Conservation (phyloP, 2,113 vertebrate genomes). For the Bombycilla garrulus region DNA sequence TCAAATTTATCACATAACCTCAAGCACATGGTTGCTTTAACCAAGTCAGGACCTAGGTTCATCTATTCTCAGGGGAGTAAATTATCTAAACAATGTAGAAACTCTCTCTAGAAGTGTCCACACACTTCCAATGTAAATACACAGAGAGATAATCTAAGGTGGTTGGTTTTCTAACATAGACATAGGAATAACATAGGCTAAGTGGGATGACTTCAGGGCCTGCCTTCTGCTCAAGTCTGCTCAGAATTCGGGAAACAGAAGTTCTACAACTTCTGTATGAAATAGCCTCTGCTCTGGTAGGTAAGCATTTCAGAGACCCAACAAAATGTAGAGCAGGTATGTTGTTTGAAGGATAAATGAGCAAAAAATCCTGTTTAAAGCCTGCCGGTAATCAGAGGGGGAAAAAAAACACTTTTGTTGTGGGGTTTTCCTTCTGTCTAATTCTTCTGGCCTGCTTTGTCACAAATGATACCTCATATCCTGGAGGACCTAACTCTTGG, state of each 20-base stretch:
- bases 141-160: background rate
- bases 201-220: background rate
- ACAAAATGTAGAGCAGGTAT: background rate
- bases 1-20: background rate
- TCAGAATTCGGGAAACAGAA: background rate
- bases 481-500: background rate
- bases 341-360: background rate
- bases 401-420: background rate
- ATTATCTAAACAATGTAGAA: background rate
- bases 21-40: background rate
- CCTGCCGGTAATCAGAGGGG: fast-evolving
- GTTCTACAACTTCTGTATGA: background rate
- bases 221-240: background rate
- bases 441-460: background rate
- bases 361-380: background rate
- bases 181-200: background rate
- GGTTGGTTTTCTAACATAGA: background rate
- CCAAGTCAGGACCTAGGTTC: background rate
- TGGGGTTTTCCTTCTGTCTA: background rate
- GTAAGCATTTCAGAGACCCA: background rate
- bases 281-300: background rate
- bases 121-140: background rate
- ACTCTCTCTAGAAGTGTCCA: background rate
- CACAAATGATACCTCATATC: background rate
- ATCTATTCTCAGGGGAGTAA: background rate